Evolutionary conservation across 2,113 vertebrate species (phyloP).

Genomic region (Myotis lucifugus): DNA sequence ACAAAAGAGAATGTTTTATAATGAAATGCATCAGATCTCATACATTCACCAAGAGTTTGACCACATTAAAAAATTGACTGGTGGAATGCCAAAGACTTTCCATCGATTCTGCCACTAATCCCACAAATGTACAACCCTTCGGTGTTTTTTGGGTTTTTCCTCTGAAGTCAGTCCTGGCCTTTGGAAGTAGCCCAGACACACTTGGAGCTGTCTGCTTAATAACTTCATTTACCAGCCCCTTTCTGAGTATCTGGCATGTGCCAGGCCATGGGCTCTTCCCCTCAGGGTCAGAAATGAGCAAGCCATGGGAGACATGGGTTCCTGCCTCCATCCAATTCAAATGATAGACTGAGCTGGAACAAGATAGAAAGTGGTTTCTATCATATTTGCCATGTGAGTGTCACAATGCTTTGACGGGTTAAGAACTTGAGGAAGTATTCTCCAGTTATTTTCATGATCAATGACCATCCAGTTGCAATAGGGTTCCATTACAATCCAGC

Average conservation of each 20-base stretch:
- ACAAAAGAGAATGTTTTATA: neutral
- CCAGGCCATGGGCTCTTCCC: neutral
- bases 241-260: neutral
- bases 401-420: neutral
- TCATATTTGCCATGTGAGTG: neutral
- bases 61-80: neutral
- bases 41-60: neutral
- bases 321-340: neutral
- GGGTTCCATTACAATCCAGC: accelerated
- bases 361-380: neutral
- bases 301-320: neutral
- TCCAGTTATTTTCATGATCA: neutral
- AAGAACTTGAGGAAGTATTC: neutral
- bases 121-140: neutral
- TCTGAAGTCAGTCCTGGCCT: neutral
- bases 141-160: neutral
- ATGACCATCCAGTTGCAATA: accelerated
- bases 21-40: neutral
- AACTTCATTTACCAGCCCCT: neutral
- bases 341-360: accelerated
- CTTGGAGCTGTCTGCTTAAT: neutral
- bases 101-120: too few relatives aligned
- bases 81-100: neutral
- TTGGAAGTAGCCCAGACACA: neutral
- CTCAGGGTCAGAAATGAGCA: neutral